These are phyloP conservation scores for Gracilinanus agilis DNA, from an alignment of 2,113 vertebrate genomes.

Conservation along the genomic window DNA sequence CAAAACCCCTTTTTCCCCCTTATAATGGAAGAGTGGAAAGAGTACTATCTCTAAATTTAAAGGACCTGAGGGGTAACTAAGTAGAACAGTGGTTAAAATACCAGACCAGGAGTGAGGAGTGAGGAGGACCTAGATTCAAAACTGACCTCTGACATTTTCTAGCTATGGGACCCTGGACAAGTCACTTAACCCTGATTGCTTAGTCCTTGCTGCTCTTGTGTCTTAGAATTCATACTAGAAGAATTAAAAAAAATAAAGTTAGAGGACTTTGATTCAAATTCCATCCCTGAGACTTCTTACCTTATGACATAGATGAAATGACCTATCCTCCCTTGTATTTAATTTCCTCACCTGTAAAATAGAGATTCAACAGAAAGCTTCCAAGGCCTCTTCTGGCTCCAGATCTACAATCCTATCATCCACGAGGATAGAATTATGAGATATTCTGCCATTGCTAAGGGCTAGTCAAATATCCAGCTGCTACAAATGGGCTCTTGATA, in stretches of 20 bases:
- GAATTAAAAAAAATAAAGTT: neutral
- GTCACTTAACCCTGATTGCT: no score
- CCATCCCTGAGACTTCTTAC: neutral
- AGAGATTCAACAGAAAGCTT: neutral
- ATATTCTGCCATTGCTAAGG: neutral
- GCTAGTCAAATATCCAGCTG: neutral
- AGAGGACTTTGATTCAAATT: neutral
- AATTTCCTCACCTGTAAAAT: neutral
- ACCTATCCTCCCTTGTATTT: neutral
- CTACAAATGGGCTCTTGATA: slow-evolving; percentile 22
- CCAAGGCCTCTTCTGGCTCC: neutral
- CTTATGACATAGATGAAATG: no score
- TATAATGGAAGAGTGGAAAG: neutral
- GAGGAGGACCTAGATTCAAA: no score
- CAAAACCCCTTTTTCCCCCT: no score
- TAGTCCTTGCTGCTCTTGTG: no score
- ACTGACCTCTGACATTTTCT: no score
- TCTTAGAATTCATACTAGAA: no score
- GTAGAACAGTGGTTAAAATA: no score
- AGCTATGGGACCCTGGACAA: no score
- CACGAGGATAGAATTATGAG: neutral
- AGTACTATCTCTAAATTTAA: neutral
- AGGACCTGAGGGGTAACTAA: neutral
- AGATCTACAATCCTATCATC: neutral
- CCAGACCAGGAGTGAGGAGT: no score